Base-by-base conservation (phyloP, 2,113 vertebrate genomes). In the Passer montanus region DNA sequence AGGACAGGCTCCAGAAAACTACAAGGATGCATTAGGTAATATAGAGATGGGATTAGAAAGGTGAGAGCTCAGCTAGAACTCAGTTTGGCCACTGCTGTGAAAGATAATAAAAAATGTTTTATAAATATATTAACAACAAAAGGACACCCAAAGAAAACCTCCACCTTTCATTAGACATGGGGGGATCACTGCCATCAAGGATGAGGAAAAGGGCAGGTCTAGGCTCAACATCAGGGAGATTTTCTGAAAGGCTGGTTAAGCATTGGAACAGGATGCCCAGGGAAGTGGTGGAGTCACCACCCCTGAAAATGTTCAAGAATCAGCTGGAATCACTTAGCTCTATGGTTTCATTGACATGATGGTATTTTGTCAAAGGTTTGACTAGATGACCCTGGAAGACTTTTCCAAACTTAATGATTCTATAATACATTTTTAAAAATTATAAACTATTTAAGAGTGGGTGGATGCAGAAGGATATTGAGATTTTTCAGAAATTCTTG, bases 381-480 rank as follows among this genome's bases (percentile, higher is more conserved):
- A 46, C 19, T 26, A 17, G 2, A 46, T 67, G 33, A 75, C 4
- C 19, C 46, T n/a, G 13, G 19, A 60, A 33, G 39, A 1, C 19
- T 67, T 82, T 74, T 67, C 23, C 28, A 67, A 59, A 39, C 6
- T 24, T 39, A 67, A 39, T 11, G 15, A 44, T 52, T 44, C 28
- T 23, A 6, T 55, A 1, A 75, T 3, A 46, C 0, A 28, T 60
- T 89, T 78, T 84, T 55, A 75, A 68, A 4, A 49, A 46, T 56
- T 60, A 33, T 43, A 2, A 67, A 74, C 13, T 39, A 60, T 8
- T 31, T 67, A 6, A 15, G 6, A 3, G 26, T 19, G 12, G 2
- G 28, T 5, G 3, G 1, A 28, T 41, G 8, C 14, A 77, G 28
- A 60, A 81, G 2, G 4, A 46, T 46, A 69, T 10, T 0, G 1